Conservation (phyloP, 2,797 vertebrate genomes). For the Aeoliscus strigatus region DNA sequence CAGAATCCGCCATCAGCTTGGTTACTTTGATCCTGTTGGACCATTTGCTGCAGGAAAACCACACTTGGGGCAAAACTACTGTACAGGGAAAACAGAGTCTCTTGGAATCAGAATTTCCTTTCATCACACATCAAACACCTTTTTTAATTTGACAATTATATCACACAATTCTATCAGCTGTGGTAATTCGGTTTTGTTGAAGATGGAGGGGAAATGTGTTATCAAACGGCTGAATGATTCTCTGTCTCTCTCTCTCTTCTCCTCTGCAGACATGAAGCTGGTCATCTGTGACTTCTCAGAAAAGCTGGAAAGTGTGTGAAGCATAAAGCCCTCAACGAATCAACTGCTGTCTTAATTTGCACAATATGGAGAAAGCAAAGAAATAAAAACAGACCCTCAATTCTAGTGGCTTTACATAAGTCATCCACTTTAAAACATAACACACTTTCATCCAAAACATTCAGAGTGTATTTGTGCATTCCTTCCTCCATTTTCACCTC, state of each 20-base stretch:
- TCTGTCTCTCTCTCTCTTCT: neutral
- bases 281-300: conserved; percentile 39
- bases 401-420: no score
- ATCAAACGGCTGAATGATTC: conserved; percentile 40
- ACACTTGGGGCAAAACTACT: conserved; percentile 34
- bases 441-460: neutral
- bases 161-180: conserved; percentile 50
- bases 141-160: conserved; percentile 32
- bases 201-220: conserved; percentile 32
- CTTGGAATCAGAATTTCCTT: conserved; percentile 47
- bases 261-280: conserved; percentile 34
- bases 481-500: neutral
- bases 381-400: neutral
- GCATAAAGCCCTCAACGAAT: conserved; percentile 19
- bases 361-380: conserved; percentile 20
- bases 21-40: conserved; percentile 37
- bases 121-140: conserved; percentile 54
- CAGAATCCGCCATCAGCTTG: conserved; percentile 14
- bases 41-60: conserved; percentile 35
- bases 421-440: no score
- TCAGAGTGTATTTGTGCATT: neutral
- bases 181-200: conserved; percentile 44
- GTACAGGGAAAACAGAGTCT: conserved; percentile 41
- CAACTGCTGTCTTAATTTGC: conserved; percentile 28
- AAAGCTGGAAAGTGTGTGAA: conserved; percentile 25